phyloP scores from a whole-genome alignment of 2,113 vertebrate species.

The Candoia aspera region DNA sequence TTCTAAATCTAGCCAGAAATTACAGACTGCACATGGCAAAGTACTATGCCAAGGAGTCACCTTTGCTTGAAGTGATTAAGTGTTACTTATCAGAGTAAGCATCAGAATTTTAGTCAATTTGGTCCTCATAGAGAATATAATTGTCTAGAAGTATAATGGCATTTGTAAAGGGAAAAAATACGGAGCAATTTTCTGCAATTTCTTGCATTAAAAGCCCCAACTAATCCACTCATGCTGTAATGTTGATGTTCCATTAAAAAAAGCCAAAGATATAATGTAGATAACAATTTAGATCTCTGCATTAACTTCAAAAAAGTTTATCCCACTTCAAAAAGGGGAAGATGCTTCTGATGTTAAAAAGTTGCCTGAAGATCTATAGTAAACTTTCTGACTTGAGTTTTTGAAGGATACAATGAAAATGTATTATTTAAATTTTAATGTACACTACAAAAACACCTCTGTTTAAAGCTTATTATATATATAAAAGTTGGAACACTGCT shows the following conservation, averaged over 20 bases:
- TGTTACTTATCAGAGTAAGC: neutral
- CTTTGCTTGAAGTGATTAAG: neutral
- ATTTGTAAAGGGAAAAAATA: neutral
- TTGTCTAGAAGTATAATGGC: neutral
- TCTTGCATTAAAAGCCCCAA: neutral
- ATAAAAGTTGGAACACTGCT: neutral
- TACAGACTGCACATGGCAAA: neutral
- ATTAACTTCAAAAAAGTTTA: conserved; percentile 35
- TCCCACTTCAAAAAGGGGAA: conserved; percentile 13
- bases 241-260: conserved; percentile 4
- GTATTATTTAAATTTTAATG: too few species aligned
- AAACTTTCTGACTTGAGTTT: conserved; percentile 12
- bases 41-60: neutral
- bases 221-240: neutral
- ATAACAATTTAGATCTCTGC: conserved; percentile 38
- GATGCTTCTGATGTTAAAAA: neutral
- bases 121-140: neutral
- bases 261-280: neutral
- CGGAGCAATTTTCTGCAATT: neutral
- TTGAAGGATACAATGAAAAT: neutral
- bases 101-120: neutral
- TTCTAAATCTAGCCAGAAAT: neutral
- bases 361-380: conserved; percentile 33
- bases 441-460: too few species aligned
- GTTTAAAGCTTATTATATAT: neutral